A percentile compares a stretch with the other conserved stretches of the same genome.
Evolutionary conservation across 2,113 vertebrate genomes (phyloP).

Genomic region (Serinus canaria): DNA sequence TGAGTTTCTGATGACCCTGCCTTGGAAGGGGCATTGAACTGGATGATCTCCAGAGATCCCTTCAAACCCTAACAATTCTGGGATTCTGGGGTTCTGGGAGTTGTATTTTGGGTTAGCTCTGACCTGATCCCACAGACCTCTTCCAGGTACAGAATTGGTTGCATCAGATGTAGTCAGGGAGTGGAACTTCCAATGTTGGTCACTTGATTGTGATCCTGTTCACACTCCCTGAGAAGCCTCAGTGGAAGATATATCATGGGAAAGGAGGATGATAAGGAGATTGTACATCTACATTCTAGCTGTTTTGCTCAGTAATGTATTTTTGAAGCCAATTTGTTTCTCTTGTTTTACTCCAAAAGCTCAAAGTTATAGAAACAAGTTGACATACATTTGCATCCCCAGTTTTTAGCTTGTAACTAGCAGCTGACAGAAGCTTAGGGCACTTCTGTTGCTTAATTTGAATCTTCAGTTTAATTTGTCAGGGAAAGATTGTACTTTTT

Average conservation of each 20-base stretch:
- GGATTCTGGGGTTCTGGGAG: not conserved
- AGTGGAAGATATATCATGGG: not conserved
- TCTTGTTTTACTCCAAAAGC: not conserved
- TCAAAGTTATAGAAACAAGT: not conserved
- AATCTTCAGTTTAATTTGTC: not conserved
- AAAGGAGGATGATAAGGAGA: not conserved
- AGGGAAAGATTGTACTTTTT: not conserved
- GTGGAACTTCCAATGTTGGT: not conserved
- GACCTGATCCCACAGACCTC: fast-evolving
- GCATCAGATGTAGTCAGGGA: not conserved
- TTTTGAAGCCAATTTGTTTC: not conserved
- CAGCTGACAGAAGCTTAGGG: not conserved
- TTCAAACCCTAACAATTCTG: not conserved
- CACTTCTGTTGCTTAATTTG: not conserved
- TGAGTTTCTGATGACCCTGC: not conserved
- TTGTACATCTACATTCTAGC: too few relatives aligned
- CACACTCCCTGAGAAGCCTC: not conserved
- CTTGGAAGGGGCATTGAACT: not conserved
- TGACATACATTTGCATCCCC: not conserved
- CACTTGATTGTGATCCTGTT: not conserved
- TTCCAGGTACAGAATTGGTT: not conserved
- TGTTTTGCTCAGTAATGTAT: too few relatives aligned
- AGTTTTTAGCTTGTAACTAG: not conserved
- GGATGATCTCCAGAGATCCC: not conserved
- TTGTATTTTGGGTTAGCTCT: not conserved